A percentile compares a stretch with the other conserved stretches of the same genome.
Evolutionary conservation across 53 echinoderm and acorn worm species (phyloP).

Genomic region (Hippasteria phrygiana): DNA sequence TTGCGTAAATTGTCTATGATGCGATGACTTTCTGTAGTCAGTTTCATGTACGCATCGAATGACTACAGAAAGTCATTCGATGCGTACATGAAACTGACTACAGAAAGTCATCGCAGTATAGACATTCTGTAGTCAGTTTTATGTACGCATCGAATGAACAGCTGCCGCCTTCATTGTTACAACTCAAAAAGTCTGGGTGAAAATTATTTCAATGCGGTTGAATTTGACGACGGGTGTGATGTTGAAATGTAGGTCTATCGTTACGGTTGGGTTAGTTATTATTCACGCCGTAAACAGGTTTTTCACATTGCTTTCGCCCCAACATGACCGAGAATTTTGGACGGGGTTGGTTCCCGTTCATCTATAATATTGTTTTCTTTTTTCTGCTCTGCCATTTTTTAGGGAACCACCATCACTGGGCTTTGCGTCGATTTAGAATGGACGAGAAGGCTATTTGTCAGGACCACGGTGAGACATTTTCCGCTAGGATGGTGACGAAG

Average conservation of each 20-base stretch:
- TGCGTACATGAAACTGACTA: no score
- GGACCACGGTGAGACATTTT: conserved; percentile 30
- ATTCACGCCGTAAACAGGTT: neutral
- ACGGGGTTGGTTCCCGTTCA: no score
- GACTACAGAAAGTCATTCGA: no score
- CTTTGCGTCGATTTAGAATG: conserved; percentile 13
- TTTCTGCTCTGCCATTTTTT: neutral
- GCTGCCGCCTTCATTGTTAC: no score
- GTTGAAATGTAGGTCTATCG: conserved; percentile 25
- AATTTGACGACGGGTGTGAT: neutral
- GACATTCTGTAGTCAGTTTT: no score
- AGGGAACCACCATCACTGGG: no score
- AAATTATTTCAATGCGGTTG: neutral
- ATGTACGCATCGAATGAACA: no score
- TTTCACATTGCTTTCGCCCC: conserved; percentile 14
- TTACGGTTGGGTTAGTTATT: conserved; percentile 7
- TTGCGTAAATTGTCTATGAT: no score
- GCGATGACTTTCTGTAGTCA: no score
- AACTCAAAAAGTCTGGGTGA: neutral
- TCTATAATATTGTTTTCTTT: neutral
- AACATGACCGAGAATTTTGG: no score
- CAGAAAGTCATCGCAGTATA: no score
- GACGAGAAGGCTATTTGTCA: conserved; percentile 27
- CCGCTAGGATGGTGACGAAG: conserved; percentile 37
- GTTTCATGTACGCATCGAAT: no score